Evolutionary conservation across 2,113 vertebrate genomes (phyloP).

Genomic region (Suncus etruscus): DNA sequence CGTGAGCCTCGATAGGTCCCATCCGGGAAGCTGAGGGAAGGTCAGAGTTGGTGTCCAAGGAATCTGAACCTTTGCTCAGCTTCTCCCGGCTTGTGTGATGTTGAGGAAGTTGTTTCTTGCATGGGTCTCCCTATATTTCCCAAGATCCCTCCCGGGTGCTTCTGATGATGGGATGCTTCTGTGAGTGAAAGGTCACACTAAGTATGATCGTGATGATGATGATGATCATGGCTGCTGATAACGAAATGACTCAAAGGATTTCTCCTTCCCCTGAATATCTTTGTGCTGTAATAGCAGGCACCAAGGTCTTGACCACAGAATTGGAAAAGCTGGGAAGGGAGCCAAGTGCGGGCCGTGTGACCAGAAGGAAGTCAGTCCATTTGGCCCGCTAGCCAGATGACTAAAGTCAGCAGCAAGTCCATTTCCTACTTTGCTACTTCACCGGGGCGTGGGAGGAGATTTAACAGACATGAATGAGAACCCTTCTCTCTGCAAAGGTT

Average conservation of each 20-base stretch:
- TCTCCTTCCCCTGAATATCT: constrained; percentile 57
- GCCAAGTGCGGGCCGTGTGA: constrained; percentile 58
- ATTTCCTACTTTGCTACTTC: constrained; percentile 60
- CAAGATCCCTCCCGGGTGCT: not conserved
- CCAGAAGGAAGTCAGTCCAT: constrained; percentile 44
- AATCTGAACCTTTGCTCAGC: not conserved
- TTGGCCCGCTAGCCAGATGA: constrained; percentile 32
- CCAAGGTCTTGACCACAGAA: constrained; percentile 35
- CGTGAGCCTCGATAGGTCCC: not conserved
- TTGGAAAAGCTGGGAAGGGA: constrained; percentile 53
- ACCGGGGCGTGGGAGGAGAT: constrained; percentile 55
- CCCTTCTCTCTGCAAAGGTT: constrained; percentile 48
- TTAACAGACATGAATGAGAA: constrained; percentile 42
- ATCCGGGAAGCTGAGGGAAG: not conserved
- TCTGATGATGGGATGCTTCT: not conserved
- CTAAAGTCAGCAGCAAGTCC: not conserved
- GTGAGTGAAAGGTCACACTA: not conserved
- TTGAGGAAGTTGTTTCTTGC: not conserved
- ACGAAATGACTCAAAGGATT: constrained; percentile 64
- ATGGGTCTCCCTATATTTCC: not conserved
- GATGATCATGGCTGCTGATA: constrained; percentile 17
- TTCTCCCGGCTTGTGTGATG: not conserved
- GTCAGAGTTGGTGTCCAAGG: too few relatives aligned
- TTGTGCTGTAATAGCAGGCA: constrained; percentile 26
- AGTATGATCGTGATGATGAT: not conserved